Conservation (phyloP, 2,888 invertebrate genomes). For the Standfussiana lucernea region DNA sequence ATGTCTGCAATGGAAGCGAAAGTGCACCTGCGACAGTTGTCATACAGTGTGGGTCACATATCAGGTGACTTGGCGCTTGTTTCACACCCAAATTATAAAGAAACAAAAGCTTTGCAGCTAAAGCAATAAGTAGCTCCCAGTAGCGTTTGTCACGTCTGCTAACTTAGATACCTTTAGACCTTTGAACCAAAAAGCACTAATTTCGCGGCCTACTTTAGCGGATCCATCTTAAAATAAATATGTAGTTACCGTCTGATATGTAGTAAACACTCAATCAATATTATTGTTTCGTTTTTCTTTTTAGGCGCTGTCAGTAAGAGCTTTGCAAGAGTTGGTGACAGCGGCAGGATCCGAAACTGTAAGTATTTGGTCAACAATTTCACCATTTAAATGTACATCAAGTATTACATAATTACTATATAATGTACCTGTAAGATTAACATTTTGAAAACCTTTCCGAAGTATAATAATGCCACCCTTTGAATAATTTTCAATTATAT, state of each 20-base stretch:
- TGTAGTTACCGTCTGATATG: neutral
- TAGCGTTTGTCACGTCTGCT: too few species aligned
- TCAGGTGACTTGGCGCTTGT: neutral
- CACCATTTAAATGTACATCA: conserved; percentile 43
- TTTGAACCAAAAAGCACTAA: neutral
- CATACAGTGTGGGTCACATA: too few species aligned
- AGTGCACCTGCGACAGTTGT: neutral
- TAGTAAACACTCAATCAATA: neutral
- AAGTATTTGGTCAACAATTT: conserved; percentile 84
- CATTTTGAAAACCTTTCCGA: conserved; percentile 78
- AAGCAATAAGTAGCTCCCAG: neutral
- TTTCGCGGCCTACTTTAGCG: neutral
- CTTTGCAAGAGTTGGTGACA: conserved; percentile 99
- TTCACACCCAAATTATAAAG: neutral
- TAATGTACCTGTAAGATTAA: conserved; percentile 79
- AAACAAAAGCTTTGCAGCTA: neutral
- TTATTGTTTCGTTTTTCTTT: conserved; percentile 34
- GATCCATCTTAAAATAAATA: neutral
- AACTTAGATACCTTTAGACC: too few species aligned
- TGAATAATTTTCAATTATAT: conserved; percentile 77
- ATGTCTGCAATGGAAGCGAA: neutral
- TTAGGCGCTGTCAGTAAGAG: conserved; percentile 98
- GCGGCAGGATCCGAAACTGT: conserved; percentile 98
- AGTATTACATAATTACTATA: conserved; percentile 58
- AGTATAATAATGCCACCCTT: conserved; percentile 76